Base-by-base conservation (phyloP, 2,113 vertebrate species). In the Paradoxurus hermaphroditus region DNA sequence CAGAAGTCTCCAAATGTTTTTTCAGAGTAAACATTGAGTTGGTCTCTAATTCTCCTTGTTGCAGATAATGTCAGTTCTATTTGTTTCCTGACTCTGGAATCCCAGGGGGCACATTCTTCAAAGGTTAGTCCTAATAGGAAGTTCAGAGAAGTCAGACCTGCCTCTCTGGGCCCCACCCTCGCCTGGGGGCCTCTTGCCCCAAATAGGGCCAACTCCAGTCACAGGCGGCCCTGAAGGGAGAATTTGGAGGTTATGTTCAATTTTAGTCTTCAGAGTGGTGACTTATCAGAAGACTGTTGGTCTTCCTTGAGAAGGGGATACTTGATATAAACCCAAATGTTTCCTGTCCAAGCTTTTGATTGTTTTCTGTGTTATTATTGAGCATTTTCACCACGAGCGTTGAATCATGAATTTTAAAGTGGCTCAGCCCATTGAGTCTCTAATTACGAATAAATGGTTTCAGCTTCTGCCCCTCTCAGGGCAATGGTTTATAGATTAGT, bases 401-500 rank as follows among this genome's bases (percentile, higher is more conserved):
- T 95, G 95, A 97, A 95, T 97, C 31, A 12, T 96, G 93, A 97
- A 94, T 95, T 97, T 97, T 56, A 83, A 94, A 95, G 83, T 98
- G 77, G 77, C 83, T 96, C 83, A 97, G 93, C 27, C 79, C 90
- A 82, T 46, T 97, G 90, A 92, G 63, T 86, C 96, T 98, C 90
- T 97, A 97, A 97, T 97, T 97, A 93, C 82, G 97, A 97, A 97
- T 77, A 97, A 97, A 95, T 96, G 83, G 25, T 90, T 93, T 86
- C 68, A 90, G 93, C 41, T 81, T 73, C 92, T 93, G 72, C 49
- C 15, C 56, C 89, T 97, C 68, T 12, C 36, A 67, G 67, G 59
- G 49, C 68, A 39, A 49, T 72, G 65, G 27, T 83, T 92, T 89
- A 97, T 95, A 87, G 93, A 97, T 97, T 85, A 51, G 56, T 93